Evolutionary conservation across 2,888 invertebrate species (phyloP), one percentile per base, ranked within the genome.

Genomic region (Synergus umbraculus): DNA sequence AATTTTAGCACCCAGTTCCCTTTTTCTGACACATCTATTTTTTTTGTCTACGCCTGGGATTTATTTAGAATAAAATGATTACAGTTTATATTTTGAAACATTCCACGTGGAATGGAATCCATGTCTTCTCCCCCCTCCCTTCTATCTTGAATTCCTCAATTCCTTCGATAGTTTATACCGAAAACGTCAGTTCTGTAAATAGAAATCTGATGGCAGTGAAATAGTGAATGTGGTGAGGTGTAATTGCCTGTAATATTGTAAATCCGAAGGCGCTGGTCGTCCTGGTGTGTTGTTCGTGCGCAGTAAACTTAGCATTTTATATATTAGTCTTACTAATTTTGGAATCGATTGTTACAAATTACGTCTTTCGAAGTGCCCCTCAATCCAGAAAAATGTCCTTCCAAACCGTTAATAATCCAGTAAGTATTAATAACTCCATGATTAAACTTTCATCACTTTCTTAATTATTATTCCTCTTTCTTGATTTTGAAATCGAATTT

Each of bases 171-270:
- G 49, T 83, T 80, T 29, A 60, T 54, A 80, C 58, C 67, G 60
- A 81, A 83, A 84, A 88, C 89, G 90, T 90, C 90, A 90, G 80
- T 87, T 85, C 90, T 88, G 86, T 87, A 90, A 90, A 90, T 90
- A 90, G 89, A 88, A 85, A 79, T 85, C 81, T 79, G 80, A 82
- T 78, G 76, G 60, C 76, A 82, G 76, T 77, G 63, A 63, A 29
- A 49, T 69, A 82, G 76, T 77, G 63, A 63, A 29, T 63, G 63
- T 13, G 22, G 13, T 63, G 29, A 29, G 63, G 29, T 73, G 49
- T 73, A 73, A 73, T 73, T 73, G 18, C 15, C 67, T 73, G 73
- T 73, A 67, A 54, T 60, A 29, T 46, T 63, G 66, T 41, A 77
- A 69, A 78, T 79, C 37, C n/a, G 37, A 41, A 73, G 54, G 54